Evolutionary conservation across 1,140 invertebrate species (phyloP).

Genomic region (Platyscapa corneri): DNA sequence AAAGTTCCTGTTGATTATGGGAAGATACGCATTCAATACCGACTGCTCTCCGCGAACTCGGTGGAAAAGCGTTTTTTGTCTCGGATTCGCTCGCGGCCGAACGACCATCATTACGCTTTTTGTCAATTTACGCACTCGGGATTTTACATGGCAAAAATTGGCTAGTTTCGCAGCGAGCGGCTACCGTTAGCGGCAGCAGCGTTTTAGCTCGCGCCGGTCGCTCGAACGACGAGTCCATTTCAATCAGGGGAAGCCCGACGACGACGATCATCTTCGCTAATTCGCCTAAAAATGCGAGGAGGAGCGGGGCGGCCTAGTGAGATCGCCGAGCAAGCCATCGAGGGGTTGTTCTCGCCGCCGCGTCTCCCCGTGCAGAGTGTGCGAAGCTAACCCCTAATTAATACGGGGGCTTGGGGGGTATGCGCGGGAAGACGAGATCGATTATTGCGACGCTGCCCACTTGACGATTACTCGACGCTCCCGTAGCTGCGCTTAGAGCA

Average conservation of each 20-base stretch:
- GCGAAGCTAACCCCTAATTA: neutral
- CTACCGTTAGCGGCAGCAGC: too few species aligned
- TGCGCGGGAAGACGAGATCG: slow-evolving; percentile 2
- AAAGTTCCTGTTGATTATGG: neutral
- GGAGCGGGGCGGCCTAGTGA: neutral
- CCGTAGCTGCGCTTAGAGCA: neutral
- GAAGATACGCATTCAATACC: neutral
- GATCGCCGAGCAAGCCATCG: neutral
- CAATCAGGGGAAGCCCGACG: neutral
- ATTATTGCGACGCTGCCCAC: neutral
- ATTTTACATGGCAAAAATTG: too few species aligned
- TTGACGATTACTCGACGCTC: neutral
- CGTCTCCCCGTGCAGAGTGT: neutral
- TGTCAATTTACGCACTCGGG: neutral
- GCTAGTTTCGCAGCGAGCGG: neutral
- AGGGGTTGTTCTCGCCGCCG: neutral
- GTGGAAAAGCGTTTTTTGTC: neutral
- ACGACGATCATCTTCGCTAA: neutral
- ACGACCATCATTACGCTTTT: neutral
- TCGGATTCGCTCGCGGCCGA: neutral
- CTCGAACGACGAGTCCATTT: neutral
- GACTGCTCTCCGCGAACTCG: neutral
- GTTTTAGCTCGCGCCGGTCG: neutral
- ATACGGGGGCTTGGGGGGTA: neutral
- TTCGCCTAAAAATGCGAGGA: neutral